Conservation (phyloP, 2,888 invertebrate genomes). For the Lochmaea crataegi region DNA sequence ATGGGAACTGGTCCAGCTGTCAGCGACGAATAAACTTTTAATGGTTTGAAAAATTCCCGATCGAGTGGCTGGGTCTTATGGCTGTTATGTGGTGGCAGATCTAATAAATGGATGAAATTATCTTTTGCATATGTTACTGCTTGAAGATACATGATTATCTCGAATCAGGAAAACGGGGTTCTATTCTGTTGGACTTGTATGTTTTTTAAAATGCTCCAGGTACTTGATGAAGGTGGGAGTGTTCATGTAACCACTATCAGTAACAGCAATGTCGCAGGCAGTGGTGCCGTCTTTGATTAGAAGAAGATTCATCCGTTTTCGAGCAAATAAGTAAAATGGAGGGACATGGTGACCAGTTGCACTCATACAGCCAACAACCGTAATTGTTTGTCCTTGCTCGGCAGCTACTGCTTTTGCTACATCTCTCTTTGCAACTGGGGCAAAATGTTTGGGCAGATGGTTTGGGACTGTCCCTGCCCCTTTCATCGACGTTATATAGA, state of each 20-base stretch:
- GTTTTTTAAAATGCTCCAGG: too few species aligned
- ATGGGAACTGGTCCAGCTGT: background rate
- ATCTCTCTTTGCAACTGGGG: constrained; percentile 31
- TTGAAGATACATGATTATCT: background rate
- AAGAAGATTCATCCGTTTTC: too few species aligned
- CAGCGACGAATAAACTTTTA: constrained; percentile 2
- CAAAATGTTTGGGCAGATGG: constrained; percentile 37
- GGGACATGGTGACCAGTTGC: too few species aligned
- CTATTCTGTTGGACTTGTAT: constrained; percentile 43
- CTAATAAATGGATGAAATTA: background rate
- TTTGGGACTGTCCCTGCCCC: constrained; percentile 48
- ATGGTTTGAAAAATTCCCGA: background rate
- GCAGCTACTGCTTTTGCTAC: too few species aligned
- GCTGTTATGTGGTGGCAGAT: background rate
- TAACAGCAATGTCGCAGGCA: too few species aligned
- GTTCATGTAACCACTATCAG: too few species aligned
- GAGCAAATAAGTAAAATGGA: too few species aligned
- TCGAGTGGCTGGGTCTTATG: background rate
- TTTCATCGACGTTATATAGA: constrained; percentile 46
- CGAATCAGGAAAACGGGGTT: constrained; percentile 47
- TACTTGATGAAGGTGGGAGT: too few species aligned
- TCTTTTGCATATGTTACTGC: background rate
- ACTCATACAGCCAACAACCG: too few species aligned
- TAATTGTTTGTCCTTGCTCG: too few species aligned
- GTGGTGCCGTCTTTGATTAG: too few species aligned